phyloP scores from a whole-genome alignment of 2,888 invertebrate genomes.

The Catocala fraxini region DNA sequence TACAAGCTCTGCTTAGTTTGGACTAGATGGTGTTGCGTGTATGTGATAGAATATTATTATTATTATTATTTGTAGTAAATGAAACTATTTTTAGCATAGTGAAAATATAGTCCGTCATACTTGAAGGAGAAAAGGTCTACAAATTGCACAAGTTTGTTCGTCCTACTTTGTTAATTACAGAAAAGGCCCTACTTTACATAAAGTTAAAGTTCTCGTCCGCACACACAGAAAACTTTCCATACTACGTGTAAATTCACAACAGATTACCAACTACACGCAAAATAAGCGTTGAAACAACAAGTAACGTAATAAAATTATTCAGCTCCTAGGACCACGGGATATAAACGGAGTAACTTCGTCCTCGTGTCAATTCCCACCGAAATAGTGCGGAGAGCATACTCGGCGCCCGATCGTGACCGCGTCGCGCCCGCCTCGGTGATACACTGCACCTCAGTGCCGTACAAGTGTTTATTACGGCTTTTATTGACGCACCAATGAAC shows the following conservation, averaged over 20 bases:
- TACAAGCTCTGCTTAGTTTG: no score
- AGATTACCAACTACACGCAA: conserved; percentile 45
- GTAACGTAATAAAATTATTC: conserved; percentile 50
- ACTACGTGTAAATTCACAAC: conserved; percentile 44
- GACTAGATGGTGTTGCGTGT: no score
- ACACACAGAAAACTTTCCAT: conserved; percentile 29
- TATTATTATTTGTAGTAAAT: neutral
- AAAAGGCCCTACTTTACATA: conserved; percentile 34
- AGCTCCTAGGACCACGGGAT: conserved; percentile 27
- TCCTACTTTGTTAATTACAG: conserved; percentile 32
- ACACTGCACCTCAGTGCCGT: conserved; percentile 20
- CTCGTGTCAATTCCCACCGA: conserved; percentile 44
- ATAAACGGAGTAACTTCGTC: conserved; percentile 44
- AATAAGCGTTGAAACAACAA: conserved; percentile 50
- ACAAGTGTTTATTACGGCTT: conserved; percentile 46
- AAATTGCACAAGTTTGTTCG: conserved; percentile 17
- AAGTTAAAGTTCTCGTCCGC: conserved; percentile 27
- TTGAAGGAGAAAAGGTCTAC: conserved; percentile 1
- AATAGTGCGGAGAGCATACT: conserved; percentile 48
- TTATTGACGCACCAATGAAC: conserved; percentile 33
- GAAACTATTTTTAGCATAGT: neutral
- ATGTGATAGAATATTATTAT: no score
- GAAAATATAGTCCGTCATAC: neutral
- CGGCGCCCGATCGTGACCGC: conserved; percentile 38
- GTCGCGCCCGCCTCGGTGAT: conserved; percentile 16